Conservation (phyloP, 2,113 vertebrate species). For the Herpailurus yagouaroundi region DNA sequence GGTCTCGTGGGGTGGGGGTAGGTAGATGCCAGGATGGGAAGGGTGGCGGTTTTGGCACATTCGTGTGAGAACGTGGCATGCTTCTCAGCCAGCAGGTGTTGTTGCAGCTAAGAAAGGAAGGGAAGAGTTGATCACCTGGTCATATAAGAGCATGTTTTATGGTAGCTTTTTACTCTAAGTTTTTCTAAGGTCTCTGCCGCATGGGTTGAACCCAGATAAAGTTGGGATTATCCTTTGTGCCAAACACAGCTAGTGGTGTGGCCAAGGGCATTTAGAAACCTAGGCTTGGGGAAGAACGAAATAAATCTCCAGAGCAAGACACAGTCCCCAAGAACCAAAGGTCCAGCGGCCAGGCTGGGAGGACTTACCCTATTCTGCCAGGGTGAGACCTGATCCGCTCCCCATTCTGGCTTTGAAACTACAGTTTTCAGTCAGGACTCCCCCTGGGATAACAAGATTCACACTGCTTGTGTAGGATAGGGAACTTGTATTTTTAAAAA, state of each 20-base stretch:
- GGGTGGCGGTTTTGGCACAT: not conserved
- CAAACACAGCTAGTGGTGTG: not conserved
- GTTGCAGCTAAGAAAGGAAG: not conserved
- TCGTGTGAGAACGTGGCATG: not conserved
- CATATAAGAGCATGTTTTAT: not conserved
- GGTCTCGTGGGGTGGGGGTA: not conserved
- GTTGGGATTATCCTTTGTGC: not conserved
- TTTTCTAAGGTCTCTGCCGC: not conserved
- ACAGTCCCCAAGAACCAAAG: accelerated
- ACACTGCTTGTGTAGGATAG: not conserved
- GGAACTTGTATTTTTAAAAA: not conserved
- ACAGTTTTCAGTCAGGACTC: not conserved
- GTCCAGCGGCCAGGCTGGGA: not conserved
- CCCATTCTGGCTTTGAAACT: not conserved
- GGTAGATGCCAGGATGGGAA: not conserved
- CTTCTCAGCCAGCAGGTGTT: slow-evolving; percentile 36
- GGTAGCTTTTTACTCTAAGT: slow-evolving; percentile 14
- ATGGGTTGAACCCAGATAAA: slow-evolving; percentile 2
- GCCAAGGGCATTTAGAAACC: not conserved
- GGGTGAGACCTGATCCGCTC: not conserved
- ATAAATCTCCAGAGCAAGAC: not conserved
- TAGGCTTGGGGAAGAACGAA: not conserved
- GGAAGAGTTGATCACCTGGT: not conserved
- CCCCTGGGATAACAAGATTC: not conserved
- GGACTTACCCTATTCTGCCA: not conserved